Evolutionary conservation across 2,113 vertebrate species (phyloP), one percentile per base, ranked within the genome.

Genomic region (Mustela nigripes): DNA sequence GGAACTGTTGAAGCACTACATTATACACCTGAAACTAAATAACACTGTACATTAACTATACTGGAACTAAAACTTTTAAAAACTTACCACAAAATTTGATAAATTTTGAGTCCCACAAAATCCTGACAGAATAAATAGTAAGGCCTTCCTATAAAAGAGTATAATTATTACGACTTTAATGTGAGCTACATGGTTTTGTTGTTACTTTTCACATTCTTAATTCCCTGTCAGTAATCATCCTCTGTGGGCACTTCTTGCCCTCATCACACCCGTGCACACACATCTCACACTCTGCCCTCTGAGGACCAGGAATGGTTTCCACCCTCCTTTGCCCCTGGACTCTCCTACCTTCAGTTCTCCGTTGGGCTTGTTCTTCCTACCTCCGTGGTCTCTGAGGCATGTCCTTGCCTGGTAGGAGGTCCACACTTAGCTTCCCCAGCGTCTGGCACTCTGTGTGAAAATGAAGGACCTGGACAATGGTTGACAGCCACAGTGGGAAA

Each of bases 61-160:
- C 15, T 48, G 74, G 45, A 45, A 78, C 14, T 48, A 48, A 78
- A 48, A 78, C 4, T 26, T 48, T 16, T 18, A 3, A 83, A 71
- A 84, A 84, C 69, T 83, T 78, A 62, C 24, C 73, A 56, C 24
- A 19, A 83, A 39, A 16, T 71, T 73, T 58, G 45, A 65, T 65
- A 73, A 45, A 80, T 97, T 76, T 76, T 69, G 74, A 45, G 28
- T 69, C 42, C 63, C 62, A 39, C 5, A 80, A 87, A 76, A 87
- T 93, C 81, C 11, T 71, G 62, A 69, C 79, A 79, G 6, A 45
- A 95, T 95, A 92, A 78, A 76, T 31, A 83, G 24, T 63, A 91
- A 90, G 5, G 58, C 62, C 33, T 87, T 88, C 11, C 19, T 53
- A 15, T 80, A 67, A 86, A 86, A 94, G 16, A 53, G 24, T 42